These are phyloP conservation scores for Megaceryle alcyon DNA, from an alignment of 2,797 vertebrate species.

Conservation along the genomic window DNA sequence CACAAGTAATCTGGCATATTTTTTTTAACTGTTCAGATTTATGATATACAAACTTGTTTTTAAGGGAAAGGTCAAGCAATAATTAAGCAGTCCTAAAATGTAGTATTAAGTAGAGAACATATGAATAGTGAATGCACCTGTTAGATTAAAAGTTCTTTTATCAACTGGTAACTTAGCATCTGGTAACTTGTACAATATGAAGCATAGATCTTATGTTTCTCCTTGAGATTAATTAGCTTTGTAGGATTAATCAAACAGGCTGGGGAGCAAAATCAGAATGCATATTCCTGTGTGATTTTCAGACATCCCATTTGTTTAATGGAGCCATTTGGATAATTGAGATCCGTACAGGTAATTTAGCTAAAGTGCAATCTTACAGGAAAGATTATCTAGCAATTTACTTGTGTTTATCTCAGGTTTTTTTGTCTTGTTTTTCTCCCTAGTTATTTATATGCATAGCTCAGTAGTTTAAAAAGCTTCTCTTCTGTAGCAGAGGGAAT, in stretches of 20 bases:
- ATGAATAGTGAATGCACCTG: background rate
- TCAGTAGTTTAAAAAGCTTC: background rate
- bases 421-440: background rate
- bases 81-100: background rate
- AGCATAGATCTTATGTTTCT: background rate
- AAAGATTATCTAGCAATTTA: slow-evolving; percentile 3
- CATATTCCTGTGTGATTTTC: background rate
- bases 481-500: background rate
- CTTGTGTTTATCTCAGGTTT: background rate
- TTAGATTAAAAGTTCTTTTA: background rate
- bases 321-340: slow-evolving; percentile 54
- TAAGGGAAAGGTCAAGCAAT: background rate
- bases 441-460: background rate
- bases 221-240: slow-evolving; percentile 43
- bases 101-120: background rate
- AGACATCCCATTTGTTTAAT: slow-evolving; percentile 55
- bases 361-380: slow-evolving; percentile 37
- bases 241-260: slow-evolving; percentile 26
- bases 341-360: slow-evolving; percentile 36
- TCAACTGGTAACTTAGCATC: background rate
- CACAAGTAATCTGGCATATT: background rate
- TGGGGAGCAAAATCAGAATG: background rate
- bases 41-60: background rate
- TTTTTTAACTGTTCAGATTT: background rate
- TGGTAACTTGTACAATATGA: background rate